Evolutionary conservation across 2,797 vertebrate genomes (phyloP).

Genomic region (Psittacula echo): DNA sequence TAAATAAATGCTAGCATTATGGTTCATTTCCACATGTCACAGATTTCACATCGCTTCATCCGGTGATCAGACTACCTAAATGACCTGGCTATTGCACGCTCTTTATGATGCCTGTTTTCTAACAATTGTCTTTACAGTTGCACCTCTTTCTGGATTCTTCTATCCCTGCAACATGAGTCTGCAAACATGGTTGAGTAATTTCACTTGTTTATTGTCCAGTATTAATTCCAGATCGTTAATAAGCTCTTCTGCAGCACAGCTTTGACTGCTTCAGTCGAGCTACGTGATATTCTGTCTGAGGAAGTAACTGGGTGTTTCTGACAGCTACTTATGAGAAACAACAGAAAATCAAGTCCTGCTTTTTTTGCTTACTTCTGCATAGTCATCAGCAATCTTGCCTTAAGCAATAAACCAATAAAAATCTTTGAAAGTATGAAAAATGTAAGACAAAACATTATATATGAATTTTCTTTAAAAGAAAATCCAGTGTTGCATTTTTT

Average conservation of each 20-base stretch:
- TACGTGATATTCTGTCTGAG: not conserved
- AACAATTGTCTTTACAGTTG: not conserved
- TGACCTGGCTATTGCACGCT: not conserved
- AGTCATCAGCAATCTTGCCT: not conserved
- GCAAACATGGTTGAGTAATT: not conserved
- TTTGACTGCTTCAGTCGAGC: not conserved
- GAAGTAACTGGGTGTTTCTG: not conserved
- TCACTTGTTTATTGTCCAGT: not conserved
- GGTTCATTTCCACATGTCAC: not conserved
- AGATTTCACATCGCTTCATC: not conserved
- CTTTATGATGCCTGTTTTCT: not conserved
- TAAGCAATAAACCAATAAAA: not conserved
- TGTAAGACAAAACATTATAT: not conserved
- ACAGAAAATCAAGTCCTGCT: not conserved
- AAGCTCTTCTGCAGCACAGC: not conserved
- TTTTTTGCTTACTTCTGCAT: not conserved
- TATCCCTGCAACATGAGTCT: not conserved
- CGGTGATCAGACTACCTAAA: not conserved
- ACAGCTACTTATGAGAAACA: not conserved
- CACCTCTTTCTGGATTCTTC: not conserved
- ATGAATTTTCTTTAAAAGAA: not conserved
- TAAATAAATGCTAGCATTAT: not conserved
- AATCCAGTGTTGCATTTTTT: not conserved
- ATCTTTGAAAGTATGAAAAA: not conserved
- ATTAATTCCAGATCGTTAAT: not conserved